phyloP scores from a whole-genome alignment of 2,888 invertebrate species.

The Boloria selene region DNA sequence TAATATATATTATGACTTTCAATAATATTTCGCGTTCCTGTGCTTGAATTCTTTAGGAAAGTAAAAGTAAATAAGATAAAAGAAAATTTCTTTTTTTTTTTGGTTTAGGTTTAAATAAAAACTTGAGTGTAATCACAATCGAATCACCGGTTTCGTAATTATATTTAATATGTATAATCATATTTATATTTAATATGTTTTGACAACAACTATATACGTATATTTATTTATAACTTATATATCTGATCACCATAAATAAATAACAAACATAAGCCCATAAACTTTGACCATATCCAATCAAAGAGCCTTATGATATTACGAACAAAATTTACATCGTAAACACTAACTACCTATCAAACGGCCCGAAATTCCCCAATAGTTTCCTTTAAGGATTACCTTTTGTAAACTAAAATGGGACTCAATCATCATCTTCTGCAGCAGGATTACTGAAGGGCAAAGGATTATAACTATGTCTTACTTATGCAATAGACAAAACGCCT shows the following conservation, averaged over 20 bases:
- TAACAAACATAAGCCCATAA: constrained; percentile 52
- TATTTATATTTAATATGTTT: too few relatives aligned
- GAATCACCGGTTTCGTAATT: too few relatives aligned
- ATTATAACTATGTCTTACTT: constrained; percentile 57
- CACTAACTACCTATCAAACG: constrained; percentile 68
- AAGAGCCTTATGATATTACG: constrained; percentile 80
- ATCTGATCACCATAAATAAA: background rate
- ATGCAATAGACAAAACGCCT: constrained; percentile 57
- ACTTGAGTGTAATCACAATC: too few relatives aligned
- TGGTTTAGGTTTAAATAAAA: too few relatives aligned
- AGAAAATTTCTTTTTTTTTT: too few relatives aligned
- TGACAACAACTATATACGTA: too few relatives aligned
- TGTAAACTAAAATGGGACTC: constrained; percentile 80
- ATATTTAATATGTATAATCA: too few relatives aligned
- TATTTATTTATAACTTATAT: too few relatives aligned
- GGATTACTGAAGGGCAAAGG: constrained; percentile 71
- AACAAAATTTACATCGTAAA: constrained; percentile 80
- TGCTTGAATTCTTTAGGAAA: too few relatives aligned
- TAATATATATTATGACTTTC: too few relatives aligned
- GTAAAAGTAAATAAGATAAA: too few relatives aligned
- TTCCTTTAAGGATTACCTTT: constrained; percentile 80
- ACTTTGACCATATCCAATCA: constrained; percentile 72
- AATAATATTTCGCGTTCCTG: too few relatives aligned
- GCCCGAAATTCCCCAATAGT: constrained; percentile 75
- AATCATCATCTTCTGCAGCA: constrained; percentile 78